These are phyloP conservation scores for Crotalus helleri DNA, from an alignment of 2,113 vertebrate species.

Conservation along the genomic window DNA sequence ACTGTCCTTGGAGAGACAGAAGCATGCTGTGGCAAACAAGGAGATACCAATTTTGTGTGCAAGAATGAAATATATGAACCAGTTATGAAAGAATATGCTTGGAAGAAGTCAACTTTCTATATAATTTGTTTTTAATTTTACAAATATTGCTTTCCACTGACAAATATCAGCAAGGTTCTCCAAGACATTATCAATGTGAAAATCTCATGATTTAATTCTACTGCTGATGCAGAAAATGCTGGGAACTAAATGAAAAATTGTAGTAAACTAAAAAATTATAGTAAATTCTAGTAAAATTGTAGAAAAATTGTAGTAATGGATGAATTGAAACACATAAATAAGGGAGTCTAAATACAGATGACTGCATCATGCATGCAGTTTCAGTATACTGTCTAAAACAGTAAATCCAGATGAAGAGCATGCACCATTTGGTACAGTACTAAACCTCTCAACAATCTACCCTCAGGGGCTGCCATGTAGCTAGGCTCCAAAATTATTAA, in stretches of 20 bases:
- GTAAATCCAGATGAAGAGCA: background rate
- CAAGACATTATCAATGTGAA: background rate
- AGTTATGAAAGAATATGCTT: background rate
- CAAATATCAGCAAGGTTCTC: background rate
- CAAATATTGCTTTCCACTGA: background rate
- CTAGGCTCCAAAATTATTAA: background rate
- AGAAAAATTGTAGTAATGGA: no score
- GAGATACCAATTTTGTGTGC: background rate
- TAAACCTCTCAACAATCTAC: background rate
- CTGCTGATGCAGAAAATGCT: background rate
- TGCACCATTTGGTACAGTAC: background rate
- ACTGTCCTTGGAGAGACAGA: background rate
- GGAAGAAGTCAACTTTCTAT: background rate
- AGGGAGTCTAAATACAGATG: background rate
- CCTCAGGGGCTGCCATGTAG: background rate
- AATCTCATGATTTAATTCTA: background rate
- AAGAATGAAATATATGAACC: background rate
- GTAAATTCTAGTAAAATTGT: no score
- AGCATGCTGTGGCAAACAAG: background rate
- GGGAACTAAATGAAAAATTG: background rate
- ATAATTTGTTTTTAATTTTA: background rate
- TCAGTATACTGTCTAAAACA: background rate
- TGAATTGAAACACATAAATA: background rate
- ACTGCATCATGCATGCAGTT: background rate
- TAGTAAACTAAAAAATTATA: no score